A percentile compares a stretch with the other conserved stretches of the same genome.
These are phyloP conservation scores for Xenopus tropicalis DNA, from an alignment of 2,113 vertebrate species.

Conservation along the genomic window UCB_Xtro_10.0 CM004443.2:70889001-70889500, in stretches of 20 bases:
- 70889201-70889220: slow-evolving; percentile 75
- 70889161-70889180: background rate
- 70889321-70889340: slow-evolving; percentile 49
- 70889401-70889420: too few species aligned
- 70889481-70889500: too few species aligned
- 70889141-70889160: background rate
- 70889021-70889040: background rate
- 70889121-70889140: background rate
- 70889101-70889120: background rate
- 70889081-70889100: background rate
- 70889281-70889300: slow-evolving; percentile 91
- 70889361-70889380: background rate
- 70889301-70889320: slow-evolving; percentile 95
- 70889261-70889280: slow-evolving; percentile 91
- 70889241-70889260: slow-evolving; percentile 93
- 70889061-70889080: background rate
- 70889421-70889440: too few species aligned
- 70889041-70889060: background rate
- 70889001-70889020: background rate
- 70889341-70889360: too few species aligned
- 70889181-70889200: background rate
- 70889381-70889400: too few species aligned
- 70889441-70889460: too few species aligned
- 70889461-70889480: too few species aligned
- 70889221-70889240: slow-evolving; percentile 91